Percentiles rank a stretch among this genome's conserved stretches.
These are phyloP conservation scores for Tragelaphus buxtoni DNA, from an alignment of 2,113 vertebrate species.

Conservation along the genomic window DNA sequence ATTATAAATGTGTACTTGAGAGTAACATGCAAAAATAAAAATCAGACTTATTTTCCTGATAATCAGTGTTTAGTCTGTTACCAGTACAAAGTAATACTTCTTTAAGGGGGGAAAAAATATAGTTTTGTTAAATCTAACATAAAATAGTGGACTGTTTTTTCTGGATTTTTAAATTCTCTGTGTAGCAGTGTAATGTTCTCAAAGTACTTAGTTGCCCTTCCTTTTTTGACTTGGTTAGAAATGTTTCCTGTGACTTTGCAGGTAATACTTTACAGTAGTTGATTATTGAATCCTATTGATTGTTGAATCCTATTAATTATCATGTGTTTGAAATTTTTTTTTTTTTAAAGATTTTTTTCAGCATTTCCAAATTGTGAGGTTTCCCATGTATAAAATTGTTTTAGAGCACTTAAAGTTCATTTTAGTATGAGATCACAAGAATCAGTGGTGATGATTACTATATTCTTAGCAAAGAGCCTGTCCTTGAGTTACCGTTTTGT, in stretches of 20 bases:
- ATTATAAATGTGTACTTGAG: no score
- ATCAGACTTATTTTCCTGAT: no score
- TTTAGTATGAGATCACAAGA: neutral
- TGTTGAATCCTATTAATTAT: fast-evolving
- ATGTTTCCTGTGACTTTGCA: neutral
- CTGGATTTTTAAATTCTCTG: no score
- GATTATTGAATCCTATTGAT: fast-evolving
- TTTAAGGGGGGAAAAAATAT: no score
- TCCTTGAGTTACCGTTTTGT: neutral
- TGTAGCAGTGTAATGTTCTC: neutral
- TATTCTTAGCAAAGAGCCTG: neutral
- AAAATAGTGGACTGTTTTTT: no score
- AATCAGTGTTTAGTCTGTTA: no score
- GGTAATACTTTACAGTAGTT: neutral
- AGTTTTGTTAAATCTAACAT: no score
- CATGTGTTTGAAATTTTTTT: neutral
- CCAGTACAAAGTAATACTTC: no score
- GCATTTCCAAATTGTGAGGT: neutral
- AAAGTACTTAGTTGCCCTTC: neutral
- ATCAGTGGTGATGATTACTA: neutral
- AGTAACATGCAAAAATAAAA: no score
- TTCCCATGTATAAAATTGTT: neutral
- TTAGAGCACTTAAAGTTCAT: neutral
- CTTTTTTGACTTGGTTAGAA: neutral
- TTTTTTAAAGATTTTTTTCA: neutral